Conservation (phyloP, 2,113 vertebrate genomes). For the Nesoenas mayeri region DNA sequence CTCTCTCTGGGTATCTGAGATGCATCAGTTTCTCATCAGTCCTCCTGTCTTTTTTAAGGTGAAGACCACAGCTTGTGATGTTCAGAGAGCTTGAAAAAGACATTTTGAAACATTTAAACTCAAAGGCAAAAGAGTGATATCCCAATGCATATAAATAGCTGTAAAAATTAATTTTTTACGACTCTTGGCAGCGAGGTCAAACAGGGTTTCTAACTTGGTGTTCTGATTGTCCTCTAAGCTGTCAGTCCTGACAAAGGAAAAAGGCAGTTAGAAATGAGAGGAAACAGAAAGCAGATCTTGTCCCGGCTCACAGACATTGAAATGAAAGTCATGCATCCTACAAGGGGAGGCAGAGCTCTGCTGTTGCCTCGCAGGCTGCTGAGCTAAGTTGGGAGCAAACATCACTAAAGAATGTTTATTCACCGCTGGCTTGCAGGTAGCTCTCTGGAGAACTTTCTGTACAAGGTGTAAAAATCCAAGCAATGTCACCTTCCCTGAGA, state of each 20-base stretch:
- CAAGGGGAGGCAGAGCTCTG: background rate
- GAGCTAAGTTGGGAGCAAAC: constrained; percentile 6
- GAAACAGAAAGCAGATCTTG: background rate
- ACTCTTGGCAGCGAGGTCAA: background rate
- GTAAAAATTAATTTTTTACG: constrained; percentile 15
- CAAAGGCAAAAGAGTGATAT: constrained; percentile 2
- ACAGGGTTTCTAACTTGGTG: background rate
- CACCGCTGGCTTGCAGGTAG: background rate
- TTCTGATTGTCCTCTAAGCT: constrained; percentile 13
- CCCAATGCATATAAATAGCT: background rate
- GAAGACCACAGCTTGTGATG: background rate
- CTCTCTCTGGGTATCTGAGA: background rate
- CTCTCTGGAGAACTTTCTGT: constrained; percentile 1
- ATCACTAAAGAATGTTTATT: constrained; percentile 43
- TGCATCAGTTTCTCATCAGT: background rate
- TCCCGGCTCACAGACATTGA: background rate
- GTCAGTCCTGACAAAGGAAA: background rate
- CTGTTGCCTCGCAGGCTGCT: background rate
- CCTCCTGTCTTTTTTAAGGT: background rate
- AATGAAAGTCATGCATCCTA: background rate
- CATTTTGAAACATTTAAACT: background rate
- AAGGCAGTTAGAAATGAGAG: background rate
- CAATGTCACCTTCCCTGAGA: constrained; percentile 26
- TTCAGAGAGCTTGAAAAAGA: background rate
- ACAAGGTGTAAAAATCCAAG: constrained; percentile 15